Evolutionary conservation across 1,140 invertebrate genomes (phyloP).

Genomic region (Drosophila kikkawai): DNA sequence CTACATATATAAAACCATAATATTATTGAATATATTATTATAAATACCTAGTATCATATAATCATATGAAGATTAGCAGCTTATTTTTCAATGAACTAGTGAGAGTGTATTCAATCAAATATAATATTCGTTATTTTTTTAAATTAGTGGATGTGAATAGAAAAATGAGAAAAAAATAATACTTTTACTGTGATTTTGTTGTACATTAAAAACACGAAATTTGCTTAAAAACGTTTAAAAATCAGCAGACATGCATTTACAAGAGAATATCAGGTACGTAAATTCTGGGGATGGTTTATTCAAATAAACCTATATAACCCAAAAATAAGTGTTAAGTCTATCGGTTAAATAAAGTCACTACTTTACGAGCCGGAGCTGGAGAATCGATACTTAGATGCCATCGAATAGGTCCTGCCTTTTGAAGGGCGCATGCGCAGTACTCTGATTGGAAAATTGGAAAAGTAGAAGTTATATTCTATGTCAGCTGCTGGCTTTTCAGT

Average conservation of each 20-base stretch:
- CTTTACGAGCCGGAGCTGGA: background rate
- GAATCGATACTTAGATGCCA: background rate
- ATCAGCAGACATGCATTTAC: slow-evolving; percentile 62
- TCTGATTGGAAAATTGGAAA: slow-evolving; percentile 10
- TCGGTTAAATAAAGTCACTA: background rate
- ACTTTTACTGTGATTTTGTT: background rate
- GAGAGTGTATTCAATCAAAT: background rate
- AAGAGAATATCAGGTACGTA: slow-evolving; percentile 56
- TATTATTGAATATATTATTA: background rate
- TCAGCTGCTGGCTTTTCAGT: slow-evolving; percentile 9
- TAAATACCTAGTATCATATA: background rate
- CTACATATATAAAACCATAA: background rate
- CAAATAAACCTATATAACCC: background rate
- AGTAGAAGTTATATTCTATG: slow-evolving; percentile 9
- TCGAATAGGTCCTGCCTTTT: slow-evolving; percentile 10
- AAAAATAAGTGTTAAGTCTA: background rate
- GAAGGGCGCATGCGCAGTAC: background rate
- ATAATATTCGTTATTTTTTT: background rate
- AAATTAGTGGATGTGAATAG: background rate
- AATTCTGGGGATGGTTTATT: background rate
- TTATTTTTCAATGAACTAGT: background rate
- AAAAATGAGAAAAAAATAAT: background rate
- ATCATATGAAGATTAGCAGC: background rate
- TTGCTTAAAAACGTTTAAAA: background rate
- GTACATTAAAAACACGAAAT: background rate